Evolutionary conservation across 2,888 invertebrate genomes (phyloP).

Genomic region (Drosophila aldrichi): DNA sequence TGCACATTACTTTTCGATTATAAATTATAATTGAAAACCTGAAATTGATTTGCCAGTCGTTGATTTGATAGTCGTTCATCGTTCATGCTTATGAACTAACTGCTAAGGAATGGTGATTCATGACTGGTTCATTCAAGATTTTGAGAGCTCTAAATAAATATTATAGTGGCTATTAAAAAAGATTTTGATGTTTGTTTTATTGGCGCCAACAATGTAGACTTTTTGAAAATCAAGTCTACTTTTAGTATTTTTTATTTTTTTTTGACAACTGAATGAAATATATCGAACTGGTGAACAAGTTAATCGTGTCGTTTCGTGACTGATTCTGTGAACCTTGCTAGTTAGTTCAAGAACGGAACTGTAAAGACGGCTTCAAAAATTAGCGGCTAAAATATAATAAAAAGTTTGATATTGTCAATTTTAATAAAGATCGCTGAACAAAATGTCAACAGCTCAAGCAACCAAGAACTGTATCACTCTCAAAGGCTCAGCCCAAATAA

Average conservation of each 20-base stretch:
- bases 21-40: background rate
- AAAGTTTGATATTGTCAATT: slow-evolving; percentile 2
- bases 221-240: background rate
- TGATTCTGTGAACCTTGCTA: background rate
- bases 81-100: background rate
- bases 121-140: background rate
- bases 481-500: slow-evolving; percentile 96
- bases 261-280: background rate
- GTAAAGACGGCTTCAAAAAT: slow-evolving; percentile 37
- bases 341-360: slow-evolving; percentile 13
- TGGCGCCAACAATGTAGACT: background rate
- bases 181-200: background rate
- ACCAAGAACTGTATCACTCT: slow-evolving; percentile 95
- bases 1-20: slow-evolving; percentile 54
- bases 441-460: slow-evolving; percentile 83
- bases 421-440: slow-evolving; percentile 1
- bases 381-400: slow-evolving; percentile 42
- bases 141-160: too few relatives aligned
- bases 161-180: background rate
- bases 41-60: slow-evolving; percentile 4
- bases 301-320: background rate
- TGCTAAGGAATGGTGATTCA: background rate
- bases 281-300: background rate
- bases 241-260: slow-evolving; percentile 17
- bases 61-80: background rate